These are phyloP conservation scores for Drosophila ohnishii DNA, from an alignment of 1,140 invertebrate species.

Conservation along the genomic window DNA sequence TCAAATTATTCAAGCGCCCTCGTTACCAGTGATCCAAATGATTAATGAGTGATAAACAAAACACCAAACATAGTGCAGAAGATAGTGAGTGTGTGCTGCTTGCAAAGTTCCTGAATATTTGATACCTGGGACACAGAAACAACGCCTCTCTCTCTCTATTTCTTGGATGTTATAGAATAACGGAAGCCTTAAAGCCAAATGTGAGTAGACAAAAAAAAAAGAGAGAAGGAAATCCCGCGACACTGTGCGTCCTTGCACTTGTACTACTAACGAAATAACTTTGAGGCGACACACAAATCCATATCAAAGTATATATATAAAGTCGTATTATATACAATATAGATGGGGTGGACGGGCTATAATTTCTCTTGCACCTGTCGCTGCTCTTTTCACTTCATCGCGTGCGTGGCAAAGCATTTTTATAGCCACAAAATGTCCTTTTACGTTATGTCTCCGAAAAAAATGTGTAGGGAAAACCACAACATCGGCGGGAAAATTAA, in stretches of 20 bases:
- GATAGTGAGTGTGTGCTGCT: constrained; percentile 3
- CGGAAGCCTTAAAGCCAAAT: constrained; percentile 21
- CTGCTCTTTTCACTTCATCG: constrained; percentile 60
- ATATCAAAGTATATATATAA: constrained; percentile 17
- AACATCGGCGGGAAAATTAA: constrained; percentile 31
- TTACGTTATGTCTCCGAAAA: constrained; percentile 56
- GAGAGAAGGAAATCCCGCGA: constrained; percentile 1
- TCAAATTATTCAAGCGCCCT: constrained; percentile 15
- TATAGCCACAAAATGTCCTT: constrained; percentile 76
- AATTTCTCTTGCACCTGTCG: constrained; percentile 63
- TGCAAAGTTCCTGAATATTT: constrained; percentile 6
- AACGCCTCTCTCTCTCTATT: too few relatives aligned
- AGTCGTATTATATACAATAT: constrained; percentile 15
- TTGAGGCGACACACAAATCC: constrained; percentile 23
- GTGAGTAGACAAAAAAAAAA: constrained; percentile 19
- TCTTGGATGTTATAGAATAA: constrained; percentile 2
- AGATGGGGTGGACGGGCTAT: constrained; percentile 10
- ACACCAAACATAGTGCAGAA: background rate
- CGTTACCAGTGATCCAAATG: constrained; percentile 14
- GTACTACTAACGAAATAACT: constrained; percentile 28
- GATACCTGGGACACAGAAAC: constrained; percentile 3
- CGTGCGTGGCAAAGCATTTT: constrained; percentile 74
- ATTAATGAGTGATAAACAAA: constrained; percentile 16
- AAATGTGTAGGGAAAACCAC: constrained; percentile 21
- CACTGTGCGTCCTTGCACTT: constrained; percentile 49